Percentiles rank a stretch among this genome's conserved stretches.
Conservation (phyloP, 2,113 vertebrate genomes). For the Malaclemys terrapin region DNA sequence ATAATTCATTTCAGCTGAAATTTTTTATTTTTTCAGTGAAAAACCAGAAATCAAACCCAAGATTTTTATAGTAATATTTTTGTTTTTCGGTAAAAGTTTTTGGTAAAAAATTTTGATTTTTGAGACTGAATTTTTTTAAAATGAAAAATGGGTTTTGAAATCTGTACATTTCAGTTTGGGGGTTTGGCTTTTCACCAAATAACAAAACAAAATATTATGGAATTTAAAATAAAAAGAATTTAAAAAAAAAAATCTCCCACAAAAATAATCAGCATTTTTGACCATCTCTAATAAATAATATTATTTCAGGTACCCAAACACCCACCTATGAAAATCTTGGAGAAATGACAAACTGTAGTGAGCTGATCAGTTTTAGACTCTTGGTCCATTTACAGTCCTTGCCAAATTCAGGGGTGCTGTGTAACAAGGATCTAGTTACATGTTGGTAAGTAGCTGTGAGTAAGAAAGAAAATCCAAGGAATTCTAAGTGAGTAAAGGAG, state of each 20-base stretch:
- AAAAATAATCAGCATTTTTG: too few relatives aligned
- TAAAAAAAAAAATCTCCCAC: neutral
- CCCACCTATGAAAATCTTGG: neutral
- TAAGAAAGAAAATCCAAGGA: neutral
- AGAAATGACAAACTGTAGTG: neutral
- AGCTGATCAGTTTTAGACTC: neutral
- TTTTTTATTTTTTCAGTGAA: neutral
- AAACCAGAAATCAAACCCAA: neutral
- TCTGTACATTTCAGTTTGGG: neutral
- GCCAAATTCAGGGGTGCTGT: neutral
- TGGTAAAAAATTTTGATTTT: neutral
- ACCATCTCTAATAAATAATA: too few relatives aligned
- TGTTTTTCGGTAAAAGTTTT: neutral
- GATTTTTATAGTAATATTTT: neutral
- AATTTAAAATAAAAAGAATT: neutral
- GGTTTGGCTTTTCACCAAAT: conserved; percentile 1
- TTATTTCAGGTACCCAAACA: neutral
- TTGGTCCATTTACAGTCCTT: neutral
- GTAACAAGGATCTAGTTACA: neutral
- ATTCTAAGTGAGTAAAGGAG: too few relatives aligned
- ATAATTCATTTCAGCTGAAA: neutral
- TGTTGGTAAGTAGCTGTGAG: neutral
- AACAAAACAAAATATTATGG: neutral
- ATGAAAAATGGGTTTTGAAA: neutral
- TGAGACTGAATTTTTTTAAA: neutral